These are phyloP conservation scores for Hyles vespertilio DNA, from an alignment of 1,140 invertebrate species.

Conservation along the genomic window DNA sequence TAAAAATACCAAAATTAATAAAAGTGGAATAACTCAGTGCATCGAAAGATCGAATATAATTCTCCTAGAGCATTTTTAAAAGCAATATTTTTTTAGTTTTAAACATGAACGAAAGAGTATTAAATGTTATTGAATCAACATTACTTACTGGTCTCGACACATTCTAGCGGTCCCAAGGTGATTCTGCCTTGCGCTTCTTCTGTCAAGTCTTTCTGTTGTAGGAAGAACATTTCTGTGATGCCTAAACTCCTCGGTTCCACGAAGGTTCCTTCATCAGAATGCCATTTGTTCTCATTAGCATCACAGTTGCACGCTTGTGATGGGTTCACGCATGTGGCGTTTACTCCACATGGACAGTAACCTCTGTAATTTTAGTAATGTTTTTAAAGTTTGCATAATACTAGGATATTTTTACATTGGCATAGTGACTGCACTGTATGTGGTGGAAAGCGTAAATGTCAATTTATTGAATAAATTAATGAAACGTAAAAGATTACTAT, in stretches of 20 bases:
- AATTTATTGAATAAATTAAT: no score
- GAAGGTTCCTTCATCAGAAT: constrained; percentile 91
- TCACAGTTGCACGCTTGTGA: constrained; percentile 92
- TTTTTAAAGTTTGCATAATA: no score
- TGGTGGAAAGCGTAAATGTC: no score
- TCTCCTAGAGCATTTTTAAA: no score
- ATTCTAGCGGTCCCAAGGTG: constrained; percentile 92
- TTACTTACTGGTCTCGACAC: constrained; percentile 94
- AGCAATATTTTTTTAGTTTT: no score
- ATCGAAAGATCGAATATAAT: no score
- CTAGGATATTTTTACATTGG: no score
- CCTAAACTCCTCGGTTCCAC: constrained; percentile 87
- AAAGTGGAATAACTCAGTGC: no score
- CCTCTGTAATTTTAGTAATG: constrained; percentile 70
- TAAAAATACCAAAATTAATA: no score
- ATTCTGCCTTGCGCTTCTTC: constrained; percentile 90
- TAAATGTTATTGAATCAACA: not conserved
- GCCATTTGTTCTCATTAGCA: constrained; percentile 88
- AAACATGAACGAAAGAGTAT: no score
- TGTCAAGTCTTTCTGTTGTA: constrained; percentile 89
- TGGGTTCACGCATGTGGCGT: constrained; percentile 86
- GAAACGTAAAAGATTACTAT: no score
- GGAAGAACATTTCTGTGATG: constrained; percentile 92
- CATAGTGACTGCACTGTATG: no score
- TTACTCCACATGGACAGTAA: constrained; percentile 82